Evolutionary conservation across 1,140 invertebrate genomes (phyloP), one percentile per base, ranked within the genome.

Genomic region (Berghia stephanieae): DNA sequence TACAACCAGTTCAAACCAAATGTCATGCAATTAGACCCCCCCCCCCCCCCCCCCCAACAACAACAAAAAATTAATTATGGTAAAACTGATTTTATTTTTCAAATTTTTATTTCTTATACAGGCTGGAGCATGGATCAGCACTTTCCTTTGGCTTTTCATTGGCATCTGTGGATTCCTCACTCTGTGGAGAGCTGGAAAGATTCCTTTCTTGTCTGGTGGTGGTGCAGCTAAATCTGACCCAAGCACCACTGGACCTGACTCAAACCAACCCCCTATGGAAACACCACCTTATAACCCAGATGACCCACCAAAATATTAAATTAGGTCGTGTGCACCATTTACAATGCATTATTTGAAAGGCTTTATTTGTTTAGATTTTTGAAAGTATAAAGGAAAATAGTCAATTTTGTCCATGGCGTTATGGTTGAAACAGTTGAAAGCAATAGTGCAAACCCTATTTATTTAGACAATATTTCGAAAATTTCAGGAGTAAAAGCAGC

Each of bases 231-330:
- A 16, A 31, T 16, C 57, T 16, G 57, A 8, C 10, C 18, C 10
- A 10, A 24, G 18, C 27, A 31, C 10, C 27, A 31, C 10, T 10
- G 57, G 57, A 31, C 46, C 10, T 10, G n/a, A 49, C n/a, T n/a
- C n/a, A n/a, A n/a, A n/a, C n/a, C n/a, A n/a, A n/a, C 57, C 57
- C 10, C 57, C 57, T 8, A 63, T 63, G 57, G 13, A 63, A 31
- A 63, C 57, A 10, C 57, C 57, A 63, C 57, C 57, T 31, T 24
- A 63, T 31, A 63, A 63, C 57, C 57, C 57, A 63, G 57, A 63
- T 63, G 57, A 63, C 57, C 18, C 34, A 31, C 57, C 57, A 10
- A 63, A 63, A 63, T 63, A 63, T 31, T 63, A 31, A 63, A 8
- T 31, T 24, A 49, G n/a, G n/a, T 49, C 46, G 13, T 49, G 46